Conservation (phyloP, 2,888 invertebrate genomes). For the Cataglyphis albicans region DNA sequence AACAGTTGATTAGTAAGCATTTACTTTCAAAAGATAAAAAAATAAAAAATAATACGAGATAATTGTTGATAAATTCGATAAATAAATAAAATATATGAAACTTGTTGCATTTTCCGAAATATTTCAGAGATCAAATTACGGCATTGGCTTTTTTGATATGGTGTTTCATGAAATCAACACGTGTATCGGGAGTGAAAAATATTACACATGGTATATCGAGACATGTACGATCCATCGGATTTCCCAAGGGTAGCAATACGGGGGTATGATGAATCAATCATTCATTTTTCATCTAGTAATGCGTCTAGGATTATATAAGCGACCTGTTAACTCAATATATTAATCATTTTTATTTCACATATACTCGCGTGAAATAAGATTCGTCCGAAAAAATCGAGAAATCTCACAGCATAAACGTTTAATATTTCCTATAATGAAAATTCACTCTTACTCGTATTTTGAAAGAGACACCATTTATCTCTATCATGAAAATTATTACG, state of each 20-base stretch:
- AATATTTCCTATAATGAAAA: not conserved
- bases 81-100: constrained; percentile 1
- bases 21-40: not conserved
- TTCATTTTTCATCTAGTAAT: constrained; percentile 71
- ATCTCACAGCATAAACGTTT: not conserved
- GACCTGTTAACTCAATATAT: constrained; percentile 45
- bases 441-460: not conserved
- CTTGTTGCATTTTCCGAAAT: not conserved
- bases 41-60: not conserved
- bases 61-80: not conserved
- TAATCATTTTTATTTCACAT: constrained; percentile 34
- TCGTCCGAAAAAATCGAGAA: not conserved
- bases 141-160: constrained; percentile 35
- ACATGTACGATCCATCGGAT: constrained; percentile 82
- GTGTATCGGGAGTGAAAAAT: constrained; percentile 77
- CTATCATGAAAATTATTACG: not conserved
- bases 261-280: constrained; percentile 80
- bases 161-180: constrained; percentile 50
- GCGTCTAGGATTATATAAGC: constrained; percentile 33
- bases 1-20: not conserved
- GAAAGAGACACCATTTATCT: not conserved
- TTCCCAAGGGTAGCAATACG: constrained; percentile 81
- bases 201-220: constrained; percentile 79
- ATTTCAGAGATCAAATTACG: constrained; percentile 39
- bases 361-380: not conserved